Percentiles rank a stretch among this genome's conserved stretches.
phyloP scores from a whole-genome alignment of 2,888 invertebrate species.

The Allophyes oxyacanthae region DNA sequence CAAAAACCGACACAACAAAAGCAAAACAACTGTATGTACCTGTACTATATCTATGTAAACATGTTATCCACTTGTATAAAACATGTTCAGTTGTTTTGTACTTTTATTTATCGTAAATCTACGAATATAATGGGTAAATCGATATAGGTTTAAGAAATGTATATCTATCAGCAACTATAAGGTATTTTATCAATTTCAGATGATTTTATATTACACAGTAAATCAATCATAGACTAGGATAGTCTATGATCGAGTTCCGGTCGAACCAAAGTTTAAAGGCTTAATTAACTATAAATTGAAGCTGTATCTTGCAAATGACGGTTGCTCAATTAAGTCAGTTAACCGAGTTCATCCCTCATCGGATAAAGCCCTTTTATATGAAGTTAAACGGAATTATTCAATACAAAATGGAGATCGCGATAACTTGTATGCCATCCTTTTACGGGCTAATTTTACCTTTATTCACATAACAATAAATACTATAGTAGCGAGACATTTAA shows the following conservation, averaged over 20 bases:
- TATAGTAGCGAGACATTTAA: constrained; percentile 16
- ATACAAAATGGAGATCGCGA: constrained; percentile 32
- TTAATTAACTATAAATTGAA: constrained; percentile 21
- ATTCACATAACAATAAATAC: constrained; percentile 12
- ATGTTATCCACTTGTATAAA: background rate
- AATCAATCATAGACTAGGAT: background rate
- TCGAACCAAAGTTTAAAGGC: constrained; percentile 21
- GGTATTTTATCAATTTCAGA: background rate
- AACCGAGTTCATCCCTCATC: constrained; percentile 30
- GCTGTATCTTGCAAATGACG: constrained; percentile 32
- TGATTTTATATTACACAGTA: constrained; percentile 3
- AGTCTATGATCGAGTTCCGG: constrained; percentile 10
- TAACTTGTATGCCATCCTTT: background rate
- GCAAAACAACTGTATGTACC: constrained; percentile 4
- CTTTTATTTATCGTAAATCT: too few species aligned
- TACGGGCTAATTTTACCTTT: constrained; percentile 28
- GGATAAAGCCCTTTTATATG: too few species aligned
- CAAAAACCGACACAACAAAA: constrained; percentile 19
- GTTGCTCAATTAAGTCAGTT: constrained; percentile 36
- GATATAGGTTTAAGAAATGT: too few species aligned
- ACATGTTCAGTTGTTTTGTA: too few species aligned
- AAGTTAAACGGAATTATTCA: constrained; percentile 17
- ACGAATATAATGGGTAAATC: too few species aligned
- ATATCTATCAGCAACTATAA: too few species aligned
- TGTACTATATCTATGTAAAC: background rate